Conservation (phyloP, 2,797 vertebrate species). For the Lepilemur septentrionalis region DNA sequence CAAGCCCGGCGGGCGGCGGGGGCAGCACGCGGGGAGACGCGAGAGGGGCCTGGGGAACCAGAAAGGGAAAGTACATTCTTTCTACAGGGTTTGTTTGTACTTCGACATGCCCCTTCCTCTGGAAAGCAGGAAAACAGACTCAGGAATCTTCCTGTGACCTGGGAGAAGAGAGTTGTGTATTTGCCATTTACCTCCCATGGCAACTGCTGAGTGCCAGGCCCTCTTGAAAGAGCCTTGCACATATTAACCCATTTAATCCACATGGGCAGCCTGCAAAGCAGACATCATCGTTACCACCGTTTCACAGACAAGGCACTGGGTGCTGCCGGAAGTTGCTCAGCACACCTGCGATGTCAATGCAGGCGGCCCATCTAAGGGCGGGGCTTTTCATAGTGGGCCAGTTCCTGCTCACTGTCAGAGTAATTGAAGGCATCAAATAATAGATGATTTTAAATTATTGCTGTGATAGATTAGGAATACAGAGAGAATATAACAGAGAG, state of each 20-base stretch:
- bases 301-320: neutral
- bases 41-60: too few relatives aligned
- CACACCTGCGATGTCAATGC: neutral
- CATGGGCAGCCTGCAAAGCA: neutral
- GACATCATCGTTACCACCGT: neutral
- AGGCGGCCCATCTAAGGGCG: too few relatives aligned
- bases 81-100: neutral
- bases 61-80: too few relatives aligned
- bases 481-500: neutral
- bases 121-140: neutral
- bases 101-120: neutral
- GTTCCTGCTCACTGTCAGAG: neutral
- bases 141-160: neutral
- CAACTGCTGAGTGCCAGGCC: neutral
- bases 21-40: neutral
- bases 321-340: neutral
- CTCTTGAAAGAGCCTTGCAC: neutral
- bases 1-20: neutral
- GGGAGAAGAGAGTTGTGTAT: neutral
- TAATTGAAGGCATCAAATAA: neutral
- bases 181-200: neutral
- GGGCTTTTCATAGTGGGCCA: neutral
- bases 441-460: neutral
- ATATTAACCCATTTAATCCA: neutral
- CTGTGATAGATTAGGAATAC: neutral